Conservation (phyloP, 2,113 vertebrate genomes). For the Erpornis zantholeuca region DNA sequence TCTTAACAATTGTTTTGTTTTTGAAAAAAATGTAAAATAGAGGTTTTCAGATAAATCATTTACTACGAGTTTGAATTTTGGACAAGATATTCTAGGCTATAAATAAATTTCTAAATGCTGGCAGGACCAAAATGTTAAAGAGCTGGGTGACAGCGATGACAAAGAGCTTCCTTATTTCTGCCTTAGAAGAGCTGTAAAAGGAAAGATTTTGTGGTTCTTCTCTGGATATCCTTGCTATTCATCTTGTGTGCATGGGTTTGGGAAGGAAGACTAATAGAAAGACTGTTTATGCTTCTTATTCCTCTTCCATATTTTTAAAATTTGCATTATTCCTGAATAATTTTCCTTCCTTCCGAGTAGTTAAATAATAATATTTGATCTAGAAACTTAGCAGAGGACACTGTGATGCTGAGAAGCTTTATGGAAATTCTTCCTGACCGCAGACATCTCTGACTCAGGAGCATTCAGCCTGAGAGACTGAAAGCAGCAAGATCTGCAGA, state of each 20-base stretch:
- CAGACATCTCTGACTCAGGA: not conserved
- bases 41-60: constrained; percentile 43
- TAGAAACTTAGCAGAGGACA: not conserved
- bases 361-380: not conserved
- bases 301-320: not conserved
- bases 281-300: not conserved
- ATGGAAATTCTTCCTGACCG: not conserved
- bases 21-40: constrained; percentile 53
- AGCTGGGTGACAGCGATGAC: not conserved
- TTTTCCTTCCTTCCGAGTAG: not conserved
- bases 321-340: not conserved
- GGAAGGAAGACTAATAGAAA: not conserved
- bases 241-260: not conserved
- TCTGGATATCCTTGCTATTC: not conserved
- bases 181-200: not conserved
- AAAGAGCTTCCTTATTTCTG: not conserved
- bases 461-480: not conserved
- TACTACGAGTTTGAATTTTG: constrained; percentile 35
- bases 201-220: not conserved
- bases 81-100: constrained; percentile 49
- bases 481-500: not conserved
- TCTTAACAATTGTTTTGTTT: constrained; percentile 56
- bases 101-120: constrained; percentile 65
- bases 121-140: constrained; percentile 41
- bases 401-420: not conserved